phyloP scores from a whole-genome alignment of 2,888 invertebrate genomes.

The Hanleya hanleyi region DNA sequence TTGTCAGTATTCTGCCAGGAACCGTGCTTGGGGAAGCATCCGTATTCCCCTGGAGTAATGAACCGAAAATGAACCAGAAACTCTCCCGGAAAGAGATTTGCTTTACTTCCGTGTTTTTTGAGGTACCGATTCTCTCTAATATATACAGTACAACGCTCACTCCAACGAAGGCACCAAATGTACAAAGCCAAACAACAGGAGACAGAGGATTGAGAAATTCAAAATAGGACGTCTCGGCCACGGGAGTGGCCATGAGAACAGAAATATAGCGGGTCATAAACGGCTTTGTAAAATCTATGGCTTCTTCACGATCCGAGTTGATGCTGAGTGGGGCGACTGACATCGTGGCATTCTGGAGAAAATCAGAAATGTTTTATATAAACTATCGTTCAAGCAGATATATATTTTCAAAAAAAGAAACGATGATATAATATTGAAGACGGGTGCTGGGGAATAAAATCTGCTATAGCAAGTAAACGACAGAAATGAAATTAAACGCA shows the following conservation, averaged over 20 bases:
- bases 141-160: conserved; percentile 67
- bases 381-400: background rate
- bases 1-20: conserved; percentile 66
- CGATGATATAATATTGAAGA: too few relatives aligned
- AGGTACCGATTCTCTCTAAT: conserved; percentile 58
- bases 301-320: conserved; percentile 66
- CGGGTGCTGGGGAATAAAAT: too few relatives aligned
- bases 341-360: conserved; percentile 70
- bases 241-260: conserved; percentile 65
- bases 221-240: conserved; percentile 63
- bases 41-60: conserved; percentile 67
- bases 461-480: too few relatives aligned
- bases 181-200: conserved; percentile 66
- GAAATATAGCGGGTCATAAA: conserved; percentile 70
- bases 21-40: conserved; percentile 64
- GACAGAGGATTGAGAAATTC: conserved; percentile 70
- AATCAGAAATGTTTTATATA: too few relatives aligned
- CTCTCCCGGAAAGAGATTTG: conserved; percentile 64
- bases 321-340: conserved; percentile 69
- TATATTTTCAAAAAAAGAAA: too few relatives aligned
- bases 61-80: conserved; percentile 71
- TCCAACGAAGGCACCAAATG: conserved; percentile 62
- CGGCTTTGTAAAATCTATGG: conserved; percentile 71
- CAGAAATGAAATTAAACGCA: too few relatives aligned
- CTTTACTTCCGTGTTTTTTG: conserved; percentile 45